Evolutionary conservation across 2,113 vertebrate genomes (phyloP), one percentile per base, ranked within the genome.

Genomic region (Zeus faber): DNA sequence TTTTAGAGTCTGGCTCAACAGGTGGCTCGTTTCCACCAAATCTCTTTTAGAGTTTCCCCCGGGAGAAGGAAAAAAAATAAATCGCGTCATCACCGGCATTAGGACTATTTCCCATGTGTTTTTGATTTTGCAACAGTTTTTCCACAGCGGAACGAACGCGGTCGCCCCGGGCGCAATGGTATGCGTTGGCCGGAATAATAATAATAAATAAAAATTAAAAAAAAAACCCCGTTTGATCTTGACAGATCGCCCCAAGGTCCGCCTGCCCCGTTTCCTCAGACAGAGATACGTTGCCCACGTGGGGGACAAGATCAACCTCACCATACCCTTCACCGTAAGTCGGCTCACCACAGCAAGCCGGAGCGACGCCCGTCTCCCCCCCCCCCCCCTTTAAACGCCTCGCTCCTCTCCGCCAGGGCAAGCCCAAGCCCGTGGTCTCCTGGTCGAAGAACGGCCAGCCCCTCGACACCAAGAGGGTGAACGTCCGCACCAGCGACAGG

Each of bases 251-350:
- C 97, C 97, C 0, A 97, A 92, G 76, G 93, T 98, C 71, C 94
- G 89, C 2, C 72, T 98, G 68, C 96, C 97, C 21, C 93, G 97
- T 31, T 89, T 88, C 65, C 90, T 98, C 61, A 89, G 92, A 51
- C 91, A 97, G 73, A 91, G 90, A 14, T 93, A 89, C 0, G 69
- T 97, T 40, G 84, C 88, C 39, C 64, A 33, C 0, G 94, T 93
- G 33, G 96, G 95, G 54, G 89, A 89, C 22, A 72, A 89, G 0
- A 72, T 99, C 79, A 99, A 98, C 79, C 49, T 99, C 51, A 91
- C 94, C 77, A 88, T 98, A 78, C 97, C 96, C 53, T 97, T 97
- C 82, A 88, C 90, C 81, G 97, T 97, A 80, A 54, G 91, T 82
- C n/a, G 17, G 6, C 56, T 21, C 23, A 10, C 13, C n/a, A n/a